A percentile compares a stretch with the other conserved stretches of the same genome.
phyloP scores from a whole-genome alignment of 2,888 invertebrate genomes.

The Julus scandinavius region DNA sequence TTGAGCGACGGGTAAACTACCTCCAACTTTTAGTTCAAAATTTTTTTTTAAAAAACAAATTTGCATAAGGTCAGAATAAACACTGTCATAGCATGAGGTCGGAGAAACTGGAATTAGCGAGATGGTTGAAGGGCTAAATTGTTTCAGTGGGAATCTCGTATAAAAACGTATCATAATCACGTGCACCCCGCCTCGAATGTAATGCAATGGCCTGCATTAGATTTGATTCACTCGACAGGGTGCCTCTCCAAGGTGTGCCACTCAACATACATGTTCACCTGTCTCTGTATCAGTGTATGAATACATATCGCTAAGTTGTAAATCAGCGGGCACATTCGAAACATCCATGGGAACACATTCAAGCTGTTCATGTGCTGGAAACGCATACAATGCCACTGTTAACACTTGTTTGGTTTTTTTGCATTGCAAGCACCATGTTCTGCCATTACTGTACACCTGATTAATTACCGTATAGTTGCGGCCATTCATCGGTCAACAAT shows the following conservation, averaged over 20 bases:
- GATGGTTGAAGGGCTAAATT: background rate
- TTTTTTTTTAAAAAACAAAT: background rate
- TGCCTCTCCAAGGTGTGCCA: background rate
- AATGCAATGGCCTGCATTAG: background rate
- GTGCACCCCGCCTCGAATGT: background rate
- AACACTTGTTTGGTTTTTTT: slow-evolving; percentile 1
- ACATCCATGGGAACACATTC: slow-evolving; percentile 26
- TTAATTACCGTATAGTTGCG: background rate
- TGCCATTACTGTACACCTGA: background rate
- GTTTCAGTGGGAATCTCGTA: slow-evolving; percentile 8
- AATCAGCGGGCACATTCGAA: background rate
- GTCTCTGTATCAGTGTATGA: background rate
- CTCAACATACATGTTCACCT: background rate
- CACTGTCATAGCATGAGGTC: background rate
- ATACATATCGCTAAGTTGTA: background rate
- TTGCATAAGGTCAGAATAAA: background rate
- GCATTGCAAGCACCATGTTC: background rate
- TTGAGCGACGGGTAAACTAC: background rate
- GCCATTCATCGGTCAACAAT: slow-evolving; percentile 22
- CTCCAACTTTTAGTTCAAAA: background rate
- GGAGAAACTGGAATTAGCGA: background rate
- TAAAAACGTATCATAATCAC: background rate
- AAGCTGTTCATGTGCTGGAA: background rate
- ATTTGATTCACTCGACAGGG: slow-evolving; percentile 6
- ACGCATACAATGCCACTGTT: slow-evolving; percentile 9